Evolutionary conservation across 2,888 invertebrate species (phyloP).

Genomic region (Drosophila kuntzei): DNA sequence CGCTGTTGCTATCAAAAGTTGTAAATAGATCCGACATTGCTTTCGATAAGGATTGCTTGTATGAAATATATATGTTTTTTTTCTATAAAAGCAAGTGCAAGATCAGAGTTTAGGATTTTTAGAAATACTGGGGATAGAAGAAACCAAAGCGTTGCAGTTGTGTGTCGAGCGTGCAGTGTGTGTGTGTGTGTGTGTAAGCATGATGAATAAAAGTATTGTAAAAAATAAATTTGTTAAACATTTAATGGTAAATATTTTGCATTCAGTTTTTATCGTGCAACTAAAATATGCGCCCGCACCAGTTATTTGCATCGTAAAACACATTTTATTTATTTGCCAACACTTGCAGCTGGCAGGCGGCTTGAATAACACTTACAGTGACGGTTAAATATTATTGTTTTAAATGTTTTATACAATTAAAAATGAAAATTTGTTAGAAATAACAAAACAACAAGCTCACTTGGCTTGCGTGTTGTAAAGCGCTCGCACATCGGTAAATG

Average conservation of each 20-base stretch:
- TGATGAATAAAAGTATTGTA: conserved; percentile 25
- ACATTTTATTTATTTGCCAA: background rate
- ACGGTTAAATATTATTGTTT: background rate
- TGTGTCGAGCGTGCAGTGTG: conserved; percentile 30
- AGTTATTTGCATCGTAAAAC: background rate
- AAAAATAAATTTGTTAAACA: conserved; percentile 23
- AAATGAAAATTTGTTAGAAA: conserved; percentile 12
- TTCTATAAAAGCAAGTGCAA: conserved; percentile 7
- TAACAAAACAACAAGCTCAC: conserved; percentile 48
- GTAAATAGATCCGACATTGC: conserved; percentile 85
- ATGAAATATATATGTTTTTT: background rate
- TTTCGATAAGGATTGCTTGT: conserved; percentile 26
- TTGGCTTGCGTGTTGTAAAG: conserved; percentile 35
- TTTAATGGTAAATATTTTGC: background rate
- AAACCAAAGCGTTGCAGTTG: conserved; percentile 55
- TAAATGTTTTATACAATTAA: conserved; percentile 11
- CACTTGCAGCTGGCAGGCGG: background rate
- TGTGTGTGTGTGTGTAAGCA: conserved; percentile 27
- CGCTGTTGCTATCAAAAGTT: conserved; percentile 83
- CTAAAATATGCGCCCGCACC: background rate
- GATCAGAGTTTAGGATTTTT: background rate
- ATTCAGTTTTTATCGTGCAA: background rate
- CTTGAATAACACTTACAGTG: conserved; percentile 48
- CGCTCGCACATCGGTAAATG: background rate
- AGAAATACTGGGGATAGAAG: conserved; percentile 15